Base-by-base conservation (phyloP, 2,113 vertebrate genomes). In the Sakesphorus luctuosus region DNA sequence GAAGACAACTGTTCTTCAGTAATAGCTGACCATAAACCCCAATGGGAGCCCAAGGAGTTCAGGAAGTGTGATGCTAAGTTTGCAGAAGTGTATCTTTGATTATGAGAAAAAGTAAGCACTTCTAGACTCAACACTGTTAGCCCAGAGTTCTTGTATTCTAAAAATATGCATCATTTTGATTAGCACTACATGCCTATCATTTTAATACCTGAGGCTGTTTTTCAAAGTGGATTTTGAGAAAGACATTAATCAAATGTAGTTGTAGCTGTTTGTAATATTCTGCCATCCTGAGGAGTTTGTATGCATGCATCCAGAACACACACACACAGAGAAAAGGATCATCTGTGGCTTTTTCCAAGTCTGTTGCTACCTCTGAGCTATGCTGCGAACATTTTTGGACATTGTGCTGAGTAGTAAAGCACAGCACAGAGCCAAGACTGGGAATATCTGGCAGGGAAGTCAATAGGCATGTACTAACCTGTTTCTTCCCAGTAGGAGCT, bases 401-500 rank as follows among this genome's bases (percentile, higher is more conserved):
- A 6, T 13, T 74, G 35, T 61, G 65, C 55, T 31, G 63, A 62
- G 86, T 16, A 68, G 61, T 59, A 80, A 83, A 92, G 72, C 0
- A 0, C 38, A 94, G 71, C 31, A 58, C 53, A 58, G 61, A 77
- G 85, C 85, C 88, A 93, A 93, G 93, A 71, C 76, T 86, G 18
- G 4, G 43, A 86, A 78, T 79, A 92, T 86, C 92, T 96, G 92
- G 88, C 95, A 96, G 79, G 28, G 50, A 92, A 88, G 88, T 71
- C 90, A 90, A 83, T 66, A 94, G 85, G 90, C 95, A 88, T 95
- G 94, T 80, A 90, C 36, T 7, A 94, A 92, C 96, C 95, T 94
- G 94, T 94, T 96, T 90, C 94, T 93, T 94, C 95, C 50, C 88
- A 83, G 90, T 83, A 93, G 96, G 95, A 93, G 94, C 46, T 94